These are phyloP conservation scores for Calonectris borealis DNA, from an alignment of 2,113 vertebrate genomes.

Conservation along the genomic window DNA sequence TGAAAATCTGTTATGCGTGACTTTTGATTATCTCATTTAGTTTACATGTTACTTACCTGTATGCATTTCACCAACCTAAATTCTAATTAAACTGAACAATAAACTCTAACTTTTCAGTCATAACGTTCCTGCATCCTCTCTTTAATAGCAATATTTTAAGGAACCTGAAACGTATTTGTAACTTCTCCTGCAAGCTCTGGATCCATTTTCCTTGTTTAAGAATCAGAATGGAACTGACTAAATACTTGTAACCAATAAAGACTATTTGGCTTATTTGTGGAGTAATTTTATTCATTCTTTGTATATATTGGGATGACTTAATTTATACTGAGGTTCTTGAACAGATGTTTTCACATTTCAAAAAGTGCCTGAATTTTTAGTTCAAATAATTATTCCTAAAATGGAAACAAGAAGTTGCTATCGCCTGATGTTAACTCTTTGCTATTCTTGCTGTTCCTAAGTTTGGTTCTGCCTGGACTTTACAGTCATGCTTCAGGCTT, in stretches of 20 bases:
- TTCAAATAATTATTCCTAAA: slow-evolving; percentile 21
- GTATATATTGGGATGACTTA: background rate
- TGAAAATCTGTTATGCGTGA: background rate
- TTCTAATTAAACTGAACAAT: background rate
- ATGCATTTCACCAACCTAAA: background rate
- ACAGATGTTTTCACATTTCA: slow-evolving; percentile 12
- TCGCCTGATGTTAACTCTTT: background rate
- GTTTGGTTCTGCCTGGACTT: background rate
- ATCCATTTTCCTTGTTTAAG: background rate
- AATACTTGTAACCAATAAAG: slow-evolving; percentile 13
- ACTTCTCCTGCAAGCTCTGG: background rate
- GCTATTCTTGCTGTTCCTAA: background rate
- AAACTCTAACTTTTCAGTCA: background rate
- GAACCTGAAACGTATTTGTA: background rate
- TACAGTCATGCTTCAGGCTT: background rate
- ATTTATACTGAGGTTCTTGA: slow-evolving; percentile 6
- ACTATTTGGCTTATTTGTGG: background rate
- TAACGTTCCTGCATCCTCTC: background rate
- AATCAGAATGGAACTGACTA: background rate
- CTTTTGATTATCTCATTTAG: background rate
- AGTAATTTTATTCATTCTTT: slow-evolving; percentile 32
- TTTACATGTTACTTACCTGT: background rate
- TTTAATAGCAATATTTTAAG: background rate
- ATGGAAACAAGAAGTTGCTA: background rate
- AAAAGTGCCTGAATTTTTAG: background rate